Evolutionary conservation across 2,113 vertebrate genomes (phyloP).

Genomic region (Bubo bubo): DNA sequence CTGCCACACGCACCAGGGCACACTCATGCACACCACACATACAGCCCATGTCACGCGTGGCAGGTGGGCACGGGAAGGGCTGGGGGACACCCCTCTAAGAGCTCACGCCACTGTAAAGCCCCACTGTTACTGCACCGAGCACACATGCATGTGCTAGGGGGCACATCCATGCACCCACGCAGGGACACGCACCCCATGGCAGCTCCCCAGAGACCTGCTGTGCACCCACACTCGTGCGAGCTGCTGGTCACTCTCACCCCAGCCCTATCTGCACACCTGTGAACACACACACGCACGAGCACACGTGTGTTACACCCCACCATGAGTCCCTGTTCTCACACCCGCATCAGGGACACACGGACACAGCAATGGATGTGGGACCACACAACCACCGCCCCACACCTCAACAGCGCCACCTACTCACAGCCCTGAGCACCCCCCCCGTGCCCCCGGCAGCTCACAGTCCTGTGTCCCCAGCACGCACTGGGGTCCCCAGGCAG

Average conservation of each 20-base stretch:
- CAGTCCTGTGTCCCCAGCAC: rapidly evolving
- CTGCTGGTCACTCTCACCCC: neutral
- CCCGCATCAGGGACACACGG: neutral
- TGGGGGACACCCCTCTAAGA: neutral
- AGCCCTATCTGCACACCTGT: neutral
- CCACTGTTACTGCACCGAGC: neutral
- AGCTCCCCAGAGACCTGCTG: neutral
- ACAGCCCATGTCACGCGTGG: rapidly evolving
- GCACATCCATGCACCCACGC: rapidly evolving
- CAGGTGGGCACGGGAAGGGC: rapidly evolving
- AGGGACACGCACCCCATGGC: neutral
- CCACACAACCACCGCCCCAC: neutral
- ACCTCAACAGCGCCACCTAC: neutral
- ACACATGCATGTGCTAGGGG: rapidly evolving
- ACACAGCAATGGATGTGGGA: neutral
- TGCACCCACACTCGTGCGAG: rapidly evolving
- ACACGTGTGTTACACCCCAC: neutral
- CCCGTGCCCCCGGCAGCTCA: neutral
- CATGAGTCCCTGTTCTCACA: neutral
- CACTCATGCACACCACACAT: neutral
- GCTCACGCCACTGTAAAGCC: neutral
- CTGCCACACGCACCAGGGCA: neutral
- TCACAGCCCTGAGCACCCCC: neutral
- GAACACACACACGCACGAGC: neutral
- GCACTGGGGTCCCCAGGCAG: neutral